A percentile compares a stretch with the other conserved stretches of the same genome.
Evolutionary conservation across 1,140 invertebrate species (phyloP).

Genomic region (Hirudo medicinalis): DNA sequence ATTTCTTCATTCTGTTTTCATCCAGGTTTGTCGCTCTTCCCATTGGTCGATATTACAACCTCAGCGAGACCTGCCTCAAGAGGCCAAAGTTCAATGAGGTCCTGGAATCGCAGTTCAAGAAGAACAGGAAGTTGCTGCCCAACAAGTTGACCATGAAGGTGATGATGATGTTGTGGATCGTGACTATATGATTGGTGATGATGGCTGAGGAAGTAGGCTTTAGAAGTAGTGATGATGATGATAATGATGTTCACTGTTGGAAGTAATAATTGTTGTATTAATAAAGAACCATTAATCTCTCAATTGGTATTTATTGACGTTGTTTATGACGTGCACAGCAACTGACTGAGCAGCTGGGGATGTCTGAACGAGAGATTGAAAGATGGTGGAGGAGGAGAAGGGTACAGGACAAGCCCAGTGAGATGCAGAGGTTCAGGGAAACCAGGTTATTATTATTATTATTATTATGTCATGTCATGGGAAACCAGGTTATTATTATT

Average conservation of each 20-base stretch:
- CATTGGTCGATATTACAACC: constrained; percentile 16
- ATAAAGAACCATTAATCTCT: too few species aligned
- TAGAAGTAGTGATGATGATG: background rate
- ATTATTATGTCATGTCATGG: too few species aligned
- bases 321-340: background rate
- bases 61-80: constrained; percentile 13
- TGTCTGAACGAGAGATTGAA: constrained; percentile 19
- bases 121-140: constrained; percentile 18
- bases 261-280: background rate
- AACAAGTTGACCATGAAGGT: constrained; percentile 13
- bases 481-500: too few species aligned
- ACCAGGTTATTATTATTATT: constrained; percentile 16
- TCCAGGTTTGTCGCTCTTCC: constrained; percentile 23
- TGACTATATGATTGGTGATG: background rate
- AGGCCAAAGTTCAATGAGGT: background rate
- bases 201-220: background rate
- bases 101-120: constrained; percentile 19
- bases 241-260: background rate
- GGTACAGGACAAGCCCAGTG: constrained; percentile 21
- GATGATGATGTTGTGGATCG: background rate
- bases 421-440: constrained; percentile 22
- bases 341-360: constrained; percentile 19
- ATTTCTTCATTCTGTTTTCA: constrained; percentile 7
- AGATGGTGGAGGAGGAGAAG: constrained; percentile 23
- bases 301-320: background rate